Evolutionary conservation across 2,797 vertebrate genomes (phyloP), one percentile per base, ranked within the genome.

Genomic region (Protosalanx chinensis): DNA sequence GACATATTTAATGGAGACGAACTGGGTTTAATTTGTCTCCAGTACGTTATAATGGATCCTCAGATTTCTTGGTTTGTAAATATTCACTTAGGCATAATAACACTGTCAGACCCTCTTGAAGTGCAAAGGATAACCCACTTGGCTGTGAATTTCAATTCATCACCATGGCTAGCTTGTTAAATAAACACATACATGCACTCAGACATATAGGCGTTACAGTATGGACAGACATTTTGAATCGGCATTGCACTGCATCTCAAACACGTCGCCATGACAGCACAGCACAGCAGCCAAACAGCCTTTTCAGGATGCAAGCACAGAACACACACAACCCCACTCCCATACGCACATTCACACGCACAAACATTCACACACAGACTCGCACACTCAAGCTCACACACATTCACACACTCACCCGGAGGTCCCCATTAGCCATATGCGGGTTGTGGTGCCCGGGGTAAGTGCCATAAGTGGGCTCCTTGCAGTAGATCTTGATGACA

Each of bases 401-500:
- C 27, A 65, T 3, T 32, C 61, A 60, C 51, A 58, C 20, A 60
- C 35, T 90, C 88, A 98, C 97, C 92, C 97, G 88, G 79, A 98
- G 92, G 88, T 98, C 97, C 0, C 97, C 97, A 3, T 98, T 99
- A 67, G 95, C 91, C 84, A 98, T 92, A 80, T 98, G 97, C 0
- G 94, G 93, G 80, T 85, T 86, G 72, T 90, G 91, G 76, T 90
- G 92, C 67, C 93, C 93, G 0, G 96, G 96, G 88, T 98, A 98
- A 0, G 95, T 96, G 30, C 95, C 92, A 0, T 95, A 97, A 68
- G 97, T 90, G 0, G 97, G 95, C 81, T 98, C 97, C 83, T 98
- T 97, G 76, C 96, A 92, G 84, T 98, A 99, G 81, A 99, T 98
- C 91, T 99, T 99, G 73, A 99, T 98, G 72, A 99, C 95, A 58